Conservation (phyloP, 2,113 vertebrate genomes). For the Labeo catla region DNA sequence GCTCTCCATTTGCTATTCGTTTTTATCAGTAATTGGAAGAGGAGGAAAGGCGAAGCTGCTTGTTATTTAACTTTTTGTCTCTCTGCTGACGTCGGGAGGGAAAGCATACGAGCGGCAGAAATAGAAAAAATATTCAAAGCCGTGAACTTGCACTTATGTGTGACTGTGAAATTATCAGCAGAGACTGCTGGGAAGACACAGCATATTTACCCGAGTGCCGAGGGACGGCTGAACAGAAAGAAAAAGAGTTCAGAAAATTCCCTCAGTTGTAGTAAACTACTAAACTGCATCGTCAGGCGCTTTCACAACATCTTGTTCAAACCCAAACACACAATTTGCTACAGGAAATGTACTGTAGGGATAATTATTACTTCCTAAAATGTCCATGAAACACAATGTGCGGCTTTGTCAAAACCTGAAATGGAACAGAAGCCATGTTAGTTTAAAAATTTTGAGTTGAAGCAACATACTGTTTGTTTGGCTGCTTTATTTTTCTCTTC, state of each 20-base stretch:
- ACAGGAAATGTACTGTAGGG: not conserved
- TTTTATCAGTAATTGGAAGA: slow-evolving; percentile 35
- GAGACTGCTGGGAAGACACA: not conserved
- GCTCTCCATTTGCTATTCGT: slow-evolving; percentile 6
- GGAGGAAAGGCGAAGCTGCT: not conserved
- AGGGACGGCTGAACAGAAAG: not conserved
- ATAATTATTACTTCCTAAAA: not conserved
- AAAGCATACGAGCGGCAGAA: not conserved
- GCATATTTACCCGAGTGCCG: not conserved
- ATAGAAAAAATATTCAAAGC: slow-evolving; percentile 10
- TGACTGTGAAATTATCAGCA: slow-evolving; percentile 3
- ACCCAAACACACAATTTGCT: not conserved
- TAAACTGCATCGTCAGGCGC: not conserved
- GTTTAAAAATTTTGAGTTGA: not conserved
- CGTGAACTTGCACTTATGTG: slow-evolving; percentile 16
- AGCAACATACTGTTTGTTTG: not conserved
- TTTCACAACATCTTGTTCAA: not conserved
- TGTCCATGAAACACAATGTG: not conserved
- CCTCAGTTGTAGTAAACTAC: slow-evolving; percentile 1
- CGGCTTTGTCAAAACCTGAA: not conserved
- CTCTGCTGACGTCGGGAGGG: not conserved
- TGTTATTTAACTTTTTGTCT: slow-evolving; percentile 7
- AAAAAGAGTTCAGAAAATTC: slow-evolving; percentile 9
- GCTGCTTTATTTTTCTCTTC: slow-evolving; percentile 8
- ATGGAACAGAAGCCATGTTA: not conserved